Evolutionary conservation across 2,113 vertebrate genomes (phyloP), one percentile per base, ranked within the genome.

Genomic region (Chloropsis hardwickii): DNA sequence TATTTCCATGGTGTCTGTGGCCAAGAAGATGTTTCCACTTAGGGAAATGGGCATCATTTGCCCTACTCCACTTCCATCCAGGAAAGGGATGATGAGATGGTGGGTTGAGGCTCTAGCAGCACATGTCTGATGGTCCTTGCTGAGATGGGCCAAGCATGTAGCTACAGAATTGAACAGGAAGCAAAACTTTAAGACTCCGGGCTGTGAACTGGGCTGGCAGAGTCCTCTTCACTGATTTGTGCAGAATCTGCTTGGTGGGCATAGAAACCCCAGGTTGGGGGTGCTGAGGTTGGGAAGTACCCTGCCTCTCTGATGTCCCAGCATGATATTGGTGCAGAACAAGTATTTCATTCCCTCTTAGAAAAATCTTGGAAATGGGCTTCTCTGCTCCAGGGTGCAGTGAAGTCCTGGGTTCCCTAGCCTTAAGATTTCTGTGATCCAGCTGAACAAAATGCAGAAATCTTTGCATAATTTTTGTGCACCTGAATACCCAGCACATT

Each of bases 191-290:
- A 27, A 70, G 58, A 29, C 22, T 33, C 6, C 13, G 14, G 8
- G 20, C 11, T 51, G 28, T 42, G 64, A 66, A 1, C 28, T 40
- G 67, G 40, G 22, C 22, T 78, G 39, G 15, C 10, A 19, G 12
- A 21, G 8, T 51, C 42, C 21, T 74, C 48, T 45, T n/a, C 14
- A 16, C 31, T 4, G 16, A 3, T 57, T 45, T 29, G 17, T 35
- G 24, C 25, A 33, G 29, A 29, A 10, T 53, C 23, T 73, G 6
- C n/a, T 66, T 50, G 40, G 15, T 58, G 33, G 37, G 7, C 27
- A 28, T 10, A 29, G 70, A 69, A 9, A 1, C 3, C 8, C 20
- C 53, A 51, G 5, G 8, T 0, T 48, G 19, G 3, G 2, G 6
- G 0, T 29, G 39, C 12, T 74, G 64, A 65, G 5, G 11, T 5